These are phyloP conservation scores for Clanis bilineata DNA, from an alignment of 2,888 invertebrate genomes.

Conservation along the genomic window DNA sequence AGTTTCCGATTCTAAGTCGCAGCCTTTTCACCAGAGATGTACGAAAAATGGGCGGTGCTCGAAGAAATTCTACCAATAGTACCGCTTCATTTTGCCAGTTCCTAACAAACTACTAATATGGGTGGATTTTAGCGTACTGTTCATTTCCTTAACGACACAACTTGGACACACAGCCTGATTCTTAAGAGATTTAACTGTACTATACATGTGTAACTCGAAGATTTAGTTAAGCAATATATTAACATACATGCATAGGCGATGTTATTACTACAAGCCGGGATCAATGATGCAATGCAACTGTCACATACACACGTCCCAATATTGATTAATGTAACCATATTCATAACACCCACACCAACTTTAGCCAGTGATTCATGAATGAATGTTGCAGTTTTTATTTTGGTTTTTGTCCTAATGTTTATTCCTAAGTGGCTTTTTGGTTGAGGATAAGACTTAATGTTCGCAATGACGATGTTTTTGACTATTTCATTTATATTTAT, in stretches of 20 bases:
- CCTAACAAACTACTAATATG: no score
- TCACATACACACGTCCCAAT: slow-evolving; percentile 1
- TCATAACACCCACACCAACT: slow-evolving; percentile 4
- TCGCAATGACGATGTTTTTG: no score
- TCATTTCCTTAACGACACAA: no score
- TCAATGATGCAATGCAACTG: slow-evolving; percentile 6
- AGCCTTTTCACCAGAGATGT: no score
- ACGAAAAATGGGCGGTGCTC: no score
- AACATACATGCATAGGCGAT: neutral
- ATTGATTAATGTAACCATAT: neutral
- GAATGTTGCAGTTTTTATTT: neutral
- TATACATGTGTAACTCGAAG: neutral
- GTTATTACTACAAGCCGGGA: slow-evolving; percentile 4
- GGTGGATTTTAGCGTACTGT: no score
- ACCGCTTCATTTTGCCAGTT: no score
- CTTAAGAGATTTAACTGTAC: slow-evolving; percentile 1
- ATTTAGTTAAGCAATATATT: slow-evolving; percentile 6
- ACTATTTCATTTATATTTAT: no score
- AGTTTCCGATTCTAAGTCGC: no score
- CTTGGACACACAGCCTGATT: no score
- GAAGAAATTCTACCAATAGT: no score
- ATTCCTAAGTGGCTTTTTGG: neutral
- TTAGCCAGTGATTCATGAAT: neutral
- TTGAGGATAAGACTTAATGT: neutral
- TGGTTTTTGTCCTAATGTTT: neutral